Evolutionary conservation across 2,113 vertebrate species (phyloP), one percentile per base, ranked within the genome.

Genomic region (Plecotus auritus): DNA sequence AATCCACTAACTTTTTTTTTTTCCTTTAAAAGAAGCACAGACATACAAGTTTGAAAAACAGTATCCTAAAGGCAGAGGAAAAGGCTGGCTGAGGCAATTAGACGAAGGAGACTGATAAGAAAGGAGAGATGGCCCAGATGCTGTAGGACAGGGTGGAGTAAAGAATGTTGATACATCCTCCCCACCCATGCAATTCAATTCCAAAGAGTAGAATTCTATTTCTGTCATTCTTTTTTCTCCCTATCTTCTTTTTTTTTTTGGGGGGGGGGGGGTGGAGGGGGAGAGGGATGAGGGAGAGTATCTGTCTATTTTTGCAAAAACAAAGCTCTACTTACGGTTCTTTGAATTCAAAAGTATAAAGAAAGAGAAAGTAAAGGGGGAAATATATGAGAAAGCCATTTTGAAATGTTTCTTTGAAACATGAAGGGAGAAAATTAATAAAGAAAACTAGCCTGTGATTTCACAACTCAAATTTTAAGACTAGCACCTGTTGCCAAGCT

Each of bases 271-370:
- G 20, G 37, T 17, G 6, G 20, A 40, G 37, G 1, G 17, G 54
- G 2, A 9, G 9, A 1, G 14, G 2, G 2, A 13, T 18, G 22
- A n/a, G 3, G 14, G 37, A 51, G 20, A 23, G 59, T 20, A 7
- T 45, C 22, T 87, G 11, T 56, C 14, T 61, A 64, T 45, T 74
- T 8, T 91, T 76, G 6, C 30, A 88, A 88, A 16, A 40, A 74
- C 78, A 83, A 64, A 64, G 4, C 16, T 69, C 42, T 22, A 49
- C 42, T 92, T 78, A 16, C 22, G 35, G 49, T 14, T 73, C 45
- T 88, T 74, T 91, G 20, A 73, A 76, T 12, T 81, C n/a, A 90
- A 73, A 93, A 85, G 28, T 59, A 90, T 42, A 85, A 85, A 54
- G 32, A 28, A 47, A 40, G 47, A 78, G 59, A 82, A 80, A 59